These are phyloP conservation scores for Pseudomyrmex pallidus DNA, from an alignment of 1,140 invertebrate genomes.

Conservation along the genomic window DNA sequence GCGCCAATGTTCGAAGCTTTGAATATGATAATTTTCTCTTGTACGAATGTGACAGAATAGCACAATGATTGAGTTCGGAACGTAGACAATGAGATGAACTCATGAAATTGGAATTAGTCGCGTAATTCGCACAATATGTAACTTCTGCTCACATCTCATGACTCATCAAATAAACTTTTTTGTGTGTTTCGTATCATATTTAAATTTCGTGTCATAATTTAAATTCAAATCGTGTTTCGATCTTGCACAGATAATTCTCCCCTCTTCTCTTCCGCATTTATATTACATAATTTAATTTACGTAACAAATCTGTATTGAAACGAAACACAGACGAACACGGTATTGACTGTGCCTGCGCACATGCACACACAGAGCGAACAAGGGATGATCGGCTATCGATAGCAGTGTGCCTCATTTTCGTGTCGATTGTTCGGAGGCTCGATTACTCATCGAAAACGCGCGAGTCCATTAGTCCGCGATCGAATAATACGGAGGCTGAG, in stretches of 20 bases:
- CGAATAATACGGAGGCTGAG: conserved; percentile 37
- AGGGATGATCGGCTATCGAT: conserved; percentile 24
- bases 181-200: background rate
- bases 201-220: background rate
- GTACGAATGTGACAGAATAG: conserved; percentile 7
- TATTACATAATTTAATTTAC: background rate
- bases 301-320: background rate
- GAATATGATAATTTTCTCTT: conserved; percentile 30
- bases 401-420: background rate
- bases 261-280: background rate
- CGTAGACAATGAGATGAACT: background rate
- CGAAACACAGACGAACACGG: no score
- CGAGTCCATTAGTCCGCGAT: conserved; percentile 3
- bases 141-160: no score
- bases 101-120: conserved; percentile 5
- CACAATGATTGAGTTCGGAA: conserved; percentile 18
- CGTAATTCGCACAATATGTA: conserved; percentile 6
- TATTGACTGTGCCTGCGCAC: background rate
- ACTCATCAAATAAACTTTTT: no score
- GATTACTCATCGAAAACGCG: conserved; percentile 28
- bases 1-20: conserved; percentile 11
- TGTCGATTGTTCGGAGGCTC: conserved; percentile 17
- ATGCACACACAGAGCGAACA: no score
- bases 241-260: background rate
- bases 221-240: conserved; percentile 3